Percentiles rank a stretch among this genome's conserved stretches.
These are phyloP conservation scores for Lanistes nyassanus DNA, from an alignment of 1,140 invertebrate species.

Conservation along the genomic window DNA sequence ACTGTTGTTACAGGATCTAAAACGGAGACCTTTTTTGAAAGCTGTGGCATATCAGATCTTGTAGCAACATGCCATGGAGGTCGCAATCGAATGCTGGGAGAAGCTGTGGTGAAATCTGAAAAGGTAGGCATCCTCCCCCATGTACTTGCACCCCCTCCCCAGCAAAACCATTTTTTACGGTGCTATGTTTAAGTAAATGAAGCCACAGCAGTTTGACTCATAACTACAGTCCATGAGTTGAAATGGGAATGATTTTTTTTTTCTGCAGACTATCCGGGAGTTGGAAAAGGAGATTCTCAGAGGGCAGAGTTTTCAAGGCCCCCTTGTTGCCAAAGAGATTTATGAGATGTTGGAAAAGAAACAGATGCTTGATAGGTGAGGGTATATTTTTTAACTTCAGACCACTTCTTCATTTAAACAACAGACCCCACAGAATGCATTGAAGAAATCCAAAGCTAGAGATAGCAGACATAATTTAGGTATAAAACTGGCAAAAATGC, in stretches of 20 bases:
- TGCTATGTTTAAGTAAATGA: not conserved
- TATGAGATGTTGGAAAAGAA: slow-evolving; percentile 87
- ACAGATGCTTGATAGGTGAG: slow-evolving; percentile 55
- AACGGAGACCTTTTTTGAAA: slow-evolving; percentile 85
- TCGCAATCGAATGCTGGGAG: slow-evolving; percentile 92
- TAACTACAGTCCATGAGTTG: no score
- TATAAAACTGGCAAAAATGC: not conserved
- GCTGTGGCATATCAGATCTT: slow-evolving; percentile 98
- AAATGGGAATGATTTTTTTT: no score
- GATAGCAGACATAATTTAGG: not conserved
- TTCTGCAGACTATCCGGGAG: slow-evolving; percentile 79
- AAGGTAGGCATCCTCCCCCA: slow-evolving; percentile 74
- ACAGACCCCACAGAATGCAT: no score
- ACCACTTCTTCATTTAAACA: not conserved
- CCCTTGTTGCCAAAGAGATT: slow-evolving; percentile 95
- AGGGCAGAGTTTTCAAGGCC: slow-evolving; percentile 98
- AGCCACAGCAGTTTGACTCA: not conserved
- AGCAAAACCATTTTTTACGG: not conserved
- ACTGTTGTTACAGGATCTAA: not conserved
- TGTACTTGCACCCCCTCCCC: not conserved
- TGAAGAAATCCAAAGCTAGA: not conserved
- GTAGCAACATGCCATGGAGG: slow-evolving; percentile 99
- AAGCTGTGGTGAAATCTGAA: slow-evolving; percentile 87
- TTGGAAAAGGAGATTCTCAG: slow-evolving; percentile 96
- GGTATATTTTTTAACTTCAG: not conserved